Conservation (phyloP, 2,797 vertebrate genomes). For the Brachymystax lenok region DNA sequence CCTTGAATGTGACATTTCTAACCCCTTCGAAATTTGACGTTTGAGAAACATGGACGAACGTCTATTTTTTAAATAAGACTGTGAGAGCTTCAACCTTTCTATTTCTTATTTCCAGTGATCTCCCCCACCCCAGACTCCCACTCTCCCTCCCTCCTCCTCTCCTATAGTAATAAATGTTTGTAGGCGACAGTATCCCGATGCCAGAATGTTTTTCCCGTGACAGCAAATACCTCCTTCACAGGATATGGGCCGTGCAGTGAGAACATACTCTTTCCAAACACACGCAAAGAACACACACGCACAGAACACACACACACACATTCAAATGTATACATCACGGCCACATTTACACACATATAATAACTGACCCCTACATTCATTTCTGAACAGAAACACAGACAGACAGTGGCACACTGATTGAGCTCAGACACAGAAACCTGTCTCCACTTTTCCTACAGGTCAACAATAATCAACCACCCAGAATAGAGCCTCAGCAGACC, state of each 20-base stretch:
- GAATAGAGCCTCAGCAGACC: conserved; percentile 41
- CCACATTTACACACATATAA: neutral
- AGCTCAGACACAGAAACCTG: conserved; percentile 22
- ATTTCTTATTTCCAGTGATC: neutral
- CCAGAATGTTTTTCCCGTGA: conserved; percentile 56
- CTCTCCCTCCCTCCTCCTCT: neutral
- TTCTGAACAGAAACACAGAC: conserved; percentile 22
- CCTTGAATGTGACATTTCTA: too few species aligned
- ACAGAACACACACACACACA: neutral
- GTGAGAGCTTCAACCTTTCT: too few species aligned
- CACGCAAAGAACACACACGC: neutral
- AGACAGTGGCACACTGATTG: neutral
- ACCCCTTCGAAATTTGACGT: too few species aligned
- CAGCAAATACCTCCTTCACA: conserved; percentile 59
- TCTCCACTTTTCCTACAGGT: conserved; percentile 27
- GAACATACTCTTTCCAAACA: conserved; percentile 19
- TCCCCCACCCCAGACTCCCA: neutral
- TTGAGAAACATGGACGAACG: too few species aligned
- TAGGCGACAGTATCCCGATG: conserved; percentile 52
- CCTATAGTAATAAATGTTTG: conserved; percentile 55
- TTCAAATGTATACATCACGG: neutral
- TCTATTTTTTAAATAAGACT: too few species aligned
- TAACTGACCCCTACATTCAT: neutral
- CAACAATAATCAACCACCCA: conserved; percentile 38
- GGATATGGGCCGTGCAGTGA: conserved; percentile 46